Evolutionary conservation across 2,113 vertebrate genomes (phyloP), one percentile per base, ranked within the genome.

Genomic region (Xenopus tropicalis): DNA sequence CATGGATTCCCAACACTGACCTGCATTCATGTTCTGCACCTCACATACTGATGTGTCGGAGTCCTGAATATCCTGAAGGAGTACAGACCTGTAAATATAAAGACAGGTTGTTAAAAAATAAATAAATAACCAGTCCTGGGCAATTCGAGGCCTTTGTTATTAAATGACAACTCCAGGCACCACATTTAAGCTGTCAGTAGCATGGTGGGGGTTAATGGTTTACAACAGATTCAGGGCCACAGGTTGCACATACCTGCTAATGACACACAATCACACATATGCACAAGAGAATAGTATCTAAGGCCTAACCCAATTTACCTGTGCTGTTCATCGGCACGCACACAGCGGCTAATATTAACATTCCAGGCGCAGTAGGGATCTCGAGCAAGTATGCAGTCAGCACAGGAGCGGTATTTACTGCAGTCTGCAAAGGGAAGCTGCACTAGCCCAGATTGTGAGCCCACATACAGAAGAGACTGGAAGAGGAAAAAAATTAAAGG

Each of bases 341-440:
- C 90, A 1, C 96, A 98, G 74, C 90, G 91, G 51, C 93, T 94
- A 59, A 86, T 80, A 57, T 96, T 95, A 62, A 85, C 86, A 75
- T 88, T 95, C 96, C 97, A 98, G 64, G 93, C 95, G 0, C 97
- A 98, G 89, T 95, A 96, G 69, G 97, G 97, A 77, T 98, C 97
- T 61, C 95, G 88, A 37, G 96, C 92, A 0, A 99, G 92, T 77
- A 97, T 83, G 3, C 97, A 99, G 88, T 99, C 97, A 0, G 89
- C 89, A 72, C 93, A 97, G 8, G 93, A 94, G 65, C 85, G 92
- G 86, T 98, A 99, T 79, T 94, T 95, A 77, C 84, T 80, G 21
- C 97, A 99, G 83, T 96, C 93, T 0, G 95, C 94, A 85, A 96
- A 83, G 43, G 95, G 93, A 81, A 99, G 79, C 89, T 95, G 96